Base-by-base conservation (phyloP, 2,113 vertebrate genomes). In the Hippocampus abdominalis region DNA sequence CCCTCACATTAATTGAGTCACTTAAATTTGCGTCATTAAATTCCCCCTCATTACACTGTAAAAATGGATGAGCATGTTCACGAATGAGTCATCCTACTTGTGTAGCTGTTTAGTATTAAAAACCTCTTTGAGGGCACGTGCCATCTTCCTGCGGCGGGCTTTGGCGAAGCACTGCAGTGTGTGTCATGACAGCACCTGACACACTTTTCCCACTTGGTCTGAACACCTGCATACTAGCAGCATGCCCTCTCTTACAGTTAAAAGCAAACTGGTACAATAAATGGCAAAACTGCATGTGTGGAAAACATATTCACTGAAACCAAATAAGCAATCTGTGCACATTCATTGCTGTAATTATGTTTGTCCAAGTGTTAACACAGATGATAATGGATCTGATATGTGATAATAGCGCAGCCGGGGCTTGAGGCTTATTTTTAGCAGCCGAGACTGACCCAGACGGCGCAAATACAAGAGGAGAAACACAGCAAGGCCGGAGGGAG, bases 371-470 rank as follows among this genome's bases (percentile, higher is more conserved):
- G n/a, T 25, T 73, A 64, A 44, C 32, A 12, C 54, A 5, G 13
- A 79, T 48, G 71, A 81, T 69, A 65, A 79, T 75, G 74, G 44
- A 65, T 32, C 60, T 44, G 68, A 79, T 83, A 70, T 2, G 32
- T n/a, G 27, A 49, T 0, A 4, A 78, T 66, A 73, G 42, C 64
- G 75, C 49, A 36, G 62, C 74, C 59, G 57, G 74, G 74, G 36
- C 69, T 76, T 10, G 70, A 53, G 59, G 68, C 78, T 88, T 83
- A 85, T 81, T 87, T 60, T 81, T 88, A 84, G 81, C 44, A 72
- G 63, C 71, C 63, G 74, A 85, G 81, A 81, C 66, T 89, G 87
- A 90, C 82, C 86, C 86, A 89, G 87, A 85, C 86, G 77, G 64
- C 13, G 64, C 69, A 84, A 85, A 81, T 76, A 73, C 64, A 56